These are phyloP conservation scores for Volucella zonaria DNA, from an alignment of 2,888 invertebrate species.

Conservation along the genomic window DNA sequence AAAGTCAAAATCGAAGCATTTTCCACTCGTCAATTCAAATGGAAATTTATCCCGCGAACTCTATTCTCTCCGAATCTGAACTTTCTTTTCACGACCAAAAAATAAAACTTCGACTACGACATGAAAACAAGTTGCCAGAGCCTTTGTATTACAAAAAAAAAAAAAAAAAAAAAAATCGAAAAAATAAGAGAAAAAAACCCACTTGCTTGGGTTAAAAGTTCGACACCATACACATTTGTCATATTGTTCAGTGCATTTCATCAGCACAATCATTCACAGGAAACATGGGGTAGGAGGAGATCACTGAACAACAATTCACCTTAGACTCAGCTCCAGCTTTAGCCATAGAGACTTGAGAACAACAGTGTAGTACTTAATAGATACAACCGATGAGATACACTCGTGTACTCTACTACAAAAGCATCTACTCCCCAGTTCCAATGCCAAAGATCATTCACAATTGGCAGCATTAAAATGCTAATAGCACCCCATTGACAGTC, in stretches of 20 bases:
- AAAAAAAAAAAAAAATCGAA: too few species aligned
- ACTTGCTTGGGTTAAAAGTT: constrained; percentile 67
- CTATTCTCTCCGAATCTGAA: constrained; percentile 50
- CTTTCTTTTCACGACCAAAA: constrained; percentile 73
- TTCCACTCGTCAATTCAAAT: constrained; percentile 65
- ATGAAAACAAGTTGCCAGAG: constrained; percentile 70
- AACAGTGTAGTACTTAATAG: constrained; percentile 21
- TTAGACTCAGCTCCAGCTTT: background rate
- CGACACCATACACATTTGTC: constrained; percentile 71
- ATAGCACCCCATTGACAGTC: constrained; percentile 71
- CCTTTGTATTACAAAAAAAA: constrained; percentile 31
- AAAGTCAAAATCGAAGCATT: constrained; percentile 33
- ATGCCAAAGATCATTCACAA: constrained; percentile 73
- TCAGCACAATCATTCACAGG: constrained; percentile 58
- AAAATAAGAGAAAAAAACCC: background rate
- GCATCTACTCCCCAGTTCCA: constrained; percentile 25
- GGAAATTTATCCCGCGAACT: constrained; percentile 65
- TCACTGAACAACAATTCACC: constrained; percentile 22
- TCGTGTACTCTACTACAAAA: constrained; percentile 28
- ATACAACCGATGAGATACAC: constrained; percentile 66
- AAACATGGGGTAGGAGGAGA: background rate
- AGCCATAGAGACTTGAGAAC: background rate
- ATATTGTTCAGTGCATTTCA: constrained; percentile 70
- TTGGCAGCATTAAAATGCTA: constrained; percentile 74
- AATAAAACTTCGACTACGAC: constrained; percentile 49